phyloP scores from a whole-genome alignment of 2,797 vertebrate species.

The Pseudochromis fuscus region DNA sequence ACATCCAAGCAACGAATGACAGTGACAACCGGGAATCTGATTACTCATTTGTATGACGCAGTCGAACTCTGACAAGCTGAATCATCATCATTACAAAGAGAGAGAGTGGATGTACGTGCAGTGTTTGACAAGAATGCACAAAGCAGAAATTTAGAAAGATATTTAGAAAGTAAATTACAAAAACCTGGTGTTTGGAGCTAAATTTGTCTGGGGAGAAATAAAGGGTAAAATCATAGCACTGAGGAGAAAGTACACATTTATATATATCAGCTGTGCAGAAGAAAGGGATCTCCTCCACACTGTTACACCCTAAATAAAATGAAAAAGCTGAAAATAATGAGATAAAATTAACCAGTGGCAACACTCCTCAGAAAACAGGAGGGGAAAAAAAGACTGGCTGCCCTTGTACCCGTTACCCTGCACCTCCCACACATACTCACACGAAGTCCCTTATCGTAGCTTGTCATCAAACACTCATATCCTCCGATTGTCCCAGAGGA shows the following conservation, averaged over 20 bases:
- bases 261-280: not conserved
- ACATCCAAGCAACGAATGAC: slow-evolving; percentile 27
- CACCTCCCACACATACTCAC: slow-evolving; percentile 40
- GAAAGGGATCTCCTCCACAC: not conserved
- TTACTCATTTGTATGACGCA: slow-evolving; percentile 4
- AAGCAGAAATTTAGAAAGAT: not conserved
- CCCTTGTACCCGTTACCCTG: slow-evolving; percentile 43
- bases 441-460: slow-evolving; percentile 71
- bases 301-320: not conserved
- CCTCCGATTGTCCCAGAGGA: slow-evolving; percentile 86
- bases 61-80: not conserved
- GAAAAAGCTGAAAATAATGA: slow-evolving; percentile 1
- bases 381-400: slow-evolving; percentile 26
- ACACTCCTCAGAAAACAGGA: slow-evolving; percentile 12
- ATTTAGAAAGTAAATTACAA: not conserved
- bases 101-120: not conserved
- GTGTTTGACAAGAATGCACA: not conserved
- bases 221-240: too few species aligned
- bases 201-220: not conserved
- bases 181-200: too few species aligned
- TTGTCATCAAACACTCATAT: slow-evolving; percentile 86
- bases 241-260: too few species aligned
- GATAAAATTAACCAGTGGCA: slow-evolving; percentile 9
- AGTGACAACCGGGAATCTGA: slow-evolving; percentile 1
- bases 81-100: slow-evolving; percentile 4